These are phyloP conservation scores for Caenorhabditis inopinata DNA, from an alignment of 1,140 invertebrate species.

Conservation along the genomic window DNA sequence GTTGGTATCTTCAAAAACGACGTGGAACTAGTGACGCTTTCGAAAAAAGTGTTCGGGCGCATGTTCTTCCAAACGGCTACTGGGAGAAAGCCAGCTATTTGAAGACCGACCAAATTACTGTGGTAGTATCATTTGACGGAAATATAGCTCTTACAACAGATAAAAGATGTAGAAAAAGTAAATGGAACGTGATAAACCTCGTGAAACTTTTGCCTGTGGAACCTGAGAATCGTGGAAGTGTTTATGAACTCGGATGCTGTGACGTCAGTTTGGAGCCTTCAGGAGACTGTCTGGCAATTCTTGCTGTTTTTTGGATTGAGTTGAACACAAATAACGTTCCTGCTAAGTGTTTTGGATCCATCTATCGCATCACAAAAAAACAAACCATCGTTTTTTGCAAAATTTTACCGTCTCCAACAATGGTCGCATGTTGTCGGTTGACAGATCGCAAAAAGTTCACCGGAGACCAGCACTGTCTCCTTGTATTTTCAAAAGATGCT, in stretches of 20 bases:
- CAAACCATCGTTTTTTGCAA: not conserved
- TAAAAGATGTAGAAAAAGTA: not conserved
- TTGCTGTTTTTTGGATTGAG: not conserved
- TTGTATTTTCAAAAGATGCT: not conserved
- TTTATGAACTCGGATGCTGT: slow-evolving; percentile 20
- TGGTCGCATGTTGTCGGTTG: not conserved
- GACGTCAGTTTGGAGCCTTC: not conserved
- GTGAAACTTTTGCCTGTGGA: slow-evolving; percentile 10
- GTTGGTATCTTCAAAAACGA: not conserved
- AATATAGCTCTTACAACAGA: not conserved
- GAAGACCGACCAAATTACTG: not conserved
- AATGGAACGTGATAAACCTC: not conserved
- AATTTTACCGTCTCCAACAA: not conserved
- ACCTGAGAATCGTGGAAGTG: not conserved
- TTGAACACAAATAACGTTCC: not conserved
- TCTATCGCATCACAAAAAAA: not conserved
- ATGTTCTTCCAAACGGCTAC: not conserved
- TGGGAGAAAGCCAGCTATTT: not conserved
- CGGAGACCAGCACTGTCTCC: not conserved
- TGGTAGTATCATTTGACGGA: not conserved
- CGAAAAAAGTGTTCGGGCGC: not conserved
- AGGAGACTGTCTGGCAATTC: slow-evolving; percentile 7
- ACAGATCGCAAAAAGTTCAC: not conserved
- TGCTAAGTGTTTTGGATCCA: not conserved
- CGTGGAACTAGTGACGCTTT: not conserved